phyloP scores from a whole-genome alignment of 2,888 invertebrate genomes.

The Acleris holmiana region DNA sequence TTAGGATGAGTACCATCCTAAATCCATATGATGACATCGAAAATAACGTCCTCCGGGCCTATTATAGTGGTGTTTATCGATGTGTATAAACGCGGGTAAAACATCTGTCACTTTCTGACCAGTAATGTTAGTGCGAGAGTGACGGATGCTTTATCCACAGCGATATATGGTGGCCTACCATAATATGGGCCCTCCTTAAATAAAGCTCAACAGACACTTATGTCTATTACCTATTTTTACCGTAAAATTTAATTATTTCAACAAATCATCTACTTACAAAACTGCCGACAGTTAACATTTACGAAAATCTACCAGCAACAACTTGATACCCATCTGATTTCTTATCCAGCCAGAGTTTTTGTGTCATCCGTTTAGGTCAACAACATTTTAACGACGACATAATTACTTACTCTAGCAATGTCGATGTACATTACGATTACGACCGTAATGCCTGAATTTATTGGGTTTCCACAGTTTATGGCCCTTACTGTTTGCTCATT shows the following conservation, averaged over 20 bases:
- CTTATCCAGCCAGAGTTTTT: slow-evolving; percentile 16
- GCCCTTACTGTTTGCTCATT: neutral
- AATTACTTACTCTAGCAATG: slow-evolving; percentile 25
- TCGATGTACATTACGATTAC: slow-evolving; percentile 26
- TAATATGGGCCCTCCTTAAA: too few species aligned
- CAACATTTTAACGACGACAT: slow-evolving; percentile 29
- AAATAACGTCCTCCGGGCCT: too few species aligned
- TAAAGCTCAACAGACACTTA: too few species aligned
- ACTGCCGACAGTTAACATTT: neutral
- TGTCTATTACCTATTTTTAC: neutral
- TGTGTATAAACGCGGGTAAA: too few species aligned
- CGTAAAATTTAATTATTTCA: neutral
- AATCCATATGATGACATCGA: too few species aligned
- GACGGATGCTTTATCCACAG: too few species aligned
- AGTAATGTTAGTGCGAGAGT: too few species aligned
- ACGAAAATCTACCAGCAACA: neutral
- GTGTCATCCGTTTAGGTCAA: slow-evolving; percentile 31
- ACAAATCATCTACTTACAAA: neutral
- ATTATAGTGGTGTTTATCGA: too few species aligned
- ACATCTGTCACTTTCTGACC: too few species aligned
- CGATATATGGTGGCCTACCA: too few species aligned
- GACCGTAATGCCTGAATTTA: slow-evolving; percentile 19
- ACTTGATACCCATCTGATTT: slow-evolving; percentile 8
- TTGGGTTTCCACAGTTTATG: slow-evolving; percentile 18
- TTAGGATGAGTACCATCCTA: too few species aligned